Percentiles rank a stretch among this genome's conserved stretches.
phyloP scores from a whole-genome alignment of 2,797 vertebrate species.

The Crax fasciolata region DNA sequence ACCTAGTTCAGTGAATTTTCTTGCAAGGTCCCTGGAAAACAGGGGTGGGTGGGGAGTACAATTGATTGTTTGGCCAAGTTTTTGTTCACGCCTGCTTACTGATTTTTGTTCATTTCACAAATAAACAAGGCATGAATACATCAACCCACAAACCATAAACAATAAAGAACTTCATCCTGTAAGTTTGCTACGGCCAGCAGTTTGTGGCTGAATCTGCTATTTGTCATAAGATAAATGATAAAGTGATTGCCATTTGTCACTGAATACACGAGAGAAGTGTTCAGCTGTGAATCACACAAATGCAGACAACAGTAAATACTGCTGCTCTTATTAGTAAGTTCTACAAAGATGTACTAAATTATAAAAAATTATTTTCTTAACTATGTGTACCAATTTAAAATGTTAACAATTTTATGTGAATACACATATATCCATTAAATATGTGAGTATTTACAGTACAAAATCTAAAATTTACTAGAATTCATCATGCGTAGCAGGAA shows the following conservation, averaged over 20 bases:
- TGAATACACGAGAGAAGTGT: constrained; percentile 86
- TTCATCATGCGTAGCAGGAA: constrained; percentile 66
- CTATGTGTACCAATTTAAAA: constrained; percentile 44
- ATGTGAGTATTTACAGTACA: constrained; percentile 28
- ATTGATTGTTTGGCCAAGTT: constrained; percentile 85
- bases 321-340: constrained; percentile 79
- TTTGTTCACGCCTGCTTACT: constrained; percentile 88
- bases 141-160: constrained; percentile 90
- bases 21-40: constrained; percentile 85
- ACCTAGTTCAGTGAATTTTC: constrained; percentile 86
- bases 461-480: constrained; percentile 71
- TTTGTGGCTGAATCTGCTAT: constrained; percentile 90
- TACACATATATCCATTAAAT: constrained; percentile 37
- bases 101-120: constrained; percentile 91
- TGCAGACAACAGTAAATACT: constrained; percentile 82
- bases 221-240: constrained; percentile 92
- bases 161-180: constrained; percentile 92
- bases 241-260: constrained; percentile 91
- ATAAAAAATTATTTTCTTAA: constrained; percentile 64
- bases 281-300: constrained; percentile 85
- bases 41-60: constrained; percentile 75
- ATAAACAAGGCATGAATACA: constrained; percentile 92
- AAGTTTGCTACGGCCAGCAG: constrained; percentile 90
- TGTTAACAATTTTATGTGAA: constrained; percentile 68
- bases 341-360: constrained; percentile 65